phyloP scores from a whole-genome alignment of 2,797 vertebrate species.

The Dryobates pubescens region DNA sequence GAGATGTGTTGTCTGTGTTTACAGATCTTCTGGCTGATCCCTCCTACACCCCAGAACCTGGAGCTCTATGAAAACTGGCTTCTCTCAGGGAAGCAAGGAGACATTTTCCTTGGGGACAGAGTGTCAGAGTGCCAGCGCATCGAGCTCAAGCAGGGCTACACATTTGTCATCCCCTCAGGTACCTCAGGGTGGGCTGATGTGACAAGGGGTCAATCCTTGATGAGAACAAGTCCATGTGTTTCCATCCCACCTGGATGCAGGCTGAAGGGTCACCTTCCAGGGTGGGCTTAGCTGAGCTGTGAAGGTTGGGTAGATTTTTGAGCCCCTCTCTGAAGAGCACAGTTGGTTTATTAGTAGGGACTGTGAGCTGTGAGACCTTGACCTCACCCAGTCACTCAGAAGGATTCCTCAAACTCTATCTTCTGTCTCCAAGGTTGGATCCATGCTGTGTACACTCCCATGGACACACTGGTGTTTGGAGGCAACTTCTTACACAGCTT shows the following conservation, averaged over 20 bases:
- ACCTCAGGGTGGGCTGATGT: neutral
- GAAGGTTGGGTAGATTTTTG: no score
- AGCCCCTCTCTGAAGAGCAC: neutral
- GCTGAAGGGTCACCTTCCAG: neutral
- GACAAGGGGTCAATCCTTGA: neutral
- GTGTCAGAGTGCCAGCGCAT: constrained; percentile 94
- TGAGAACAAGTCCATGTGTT: neutral
- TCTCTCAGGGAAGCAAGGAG: constrained; percentile 97
- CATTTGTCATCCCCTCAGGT: constrained; percentile 98
- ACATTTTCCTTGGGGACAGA: constrained; percentile 96
- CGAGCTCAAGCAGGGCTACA: constrained; percentile 94
- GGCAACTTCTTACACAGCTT: constrained; percentile 99
- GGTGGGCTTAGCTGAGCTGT: neutral
- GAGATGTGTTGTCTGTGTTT: constrained; percentile 40
- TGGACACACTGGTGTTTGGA: constrained; percentile 95
- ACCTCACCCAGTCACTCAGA: neutral
- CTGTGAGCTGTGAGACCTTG: neutral
- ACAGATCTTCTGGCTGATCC: constrained; percentile 98
- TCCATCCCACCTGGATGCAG: neutral
- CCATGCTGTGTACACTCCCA: constrained; percentile 97
- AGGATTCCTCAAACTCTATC: neutral
- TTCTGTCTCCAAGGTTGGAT: constrained; percentile 89
- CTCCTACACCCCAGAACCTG: constrained; percentile 93
- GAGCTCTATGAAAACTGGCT: constrained; percentile 99
- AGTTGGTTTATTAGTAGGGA: neutral